Evolutionary conservation across 2,888 invertebrate species (phyloP).

Genomic region (Lochmaea crataegi): DNA sequence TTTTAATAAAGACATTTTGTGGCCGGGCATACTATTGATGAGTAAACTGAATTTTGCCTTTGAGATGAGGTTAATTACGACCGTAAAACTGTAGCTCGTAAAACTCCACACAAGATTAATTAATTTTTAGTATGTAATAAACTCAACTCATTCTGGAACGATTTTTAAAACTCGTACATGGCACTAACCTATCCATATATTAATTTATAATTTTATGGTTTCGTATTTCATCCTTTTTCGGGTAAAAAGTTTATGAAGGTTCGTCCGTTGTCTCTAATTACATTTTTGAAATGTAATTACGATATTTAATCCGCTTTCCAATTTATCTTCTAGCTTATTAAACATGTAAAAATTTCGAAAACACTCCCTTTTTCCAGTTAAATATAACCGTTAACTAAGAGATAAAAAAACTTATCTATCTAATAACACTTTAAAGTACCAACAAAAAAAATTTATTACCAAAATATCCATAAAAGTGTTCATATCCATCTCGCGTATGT

Average conservation of each 20-base stretch:
- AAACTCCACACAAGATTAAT: neutral
- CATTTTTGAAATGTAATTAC: neutral
- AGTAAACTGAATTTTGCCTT: too few relatives aligned
- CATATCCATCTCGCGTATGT: neutral
- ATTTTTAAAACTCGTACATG: neutral
- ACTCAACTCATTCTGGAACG: too few relatives aligned
- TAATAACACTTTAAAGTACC: neutral
- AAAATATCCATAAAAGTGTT: neutral
- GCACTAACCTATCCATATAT: neutral
- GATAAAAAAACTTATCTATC: neutral
- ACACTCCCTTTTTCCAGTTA: too few relatives aligned
- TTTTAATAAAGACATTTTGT: too few relatives aligned
- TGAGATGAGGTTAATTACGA: too few relatives aligned
- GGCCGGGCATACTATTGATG: too few relatives aligned
- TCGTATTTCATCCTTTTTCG: neutral
- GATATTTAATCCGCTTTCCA: neutral
- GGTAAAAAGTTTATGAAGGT: too few relatives aligned
- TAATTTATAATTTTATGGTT: neutral
- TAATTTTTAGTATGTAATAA: neutral
- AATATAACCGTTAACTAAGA: neutral
- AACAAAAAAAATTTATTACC: neutral
- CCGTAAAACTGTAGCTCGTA: too few relatives aligned
- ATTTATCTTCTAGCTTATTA: neutral
- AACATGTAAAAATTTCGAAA: neutral
- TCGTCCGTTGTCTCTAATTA: neutral